phyloP scores from a whole-genome alignment of 2,888 invertebrate species.

The Fabriciana adippe region DNA sequence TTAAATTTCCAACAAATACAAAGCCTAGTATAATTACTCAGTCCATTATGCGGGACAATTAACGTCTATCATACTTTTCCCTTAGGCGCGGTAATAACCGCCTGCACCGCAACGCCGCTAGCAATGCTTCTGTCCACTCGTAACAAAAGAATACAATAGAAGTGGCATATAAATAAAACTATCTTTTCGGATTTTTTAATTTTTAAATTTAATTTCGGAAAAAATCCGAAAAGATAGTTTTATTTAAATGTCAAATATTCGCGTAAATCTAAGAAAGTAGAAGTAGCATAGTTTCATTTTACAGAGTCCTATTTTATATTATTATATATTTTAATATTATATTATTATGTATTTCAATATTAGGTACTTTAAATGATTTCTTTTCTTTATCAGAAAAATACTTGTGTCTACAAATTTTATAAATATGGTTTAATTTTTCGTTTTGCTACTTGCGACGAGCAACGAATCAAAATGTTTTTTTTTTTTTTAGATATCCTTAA shows the following conservation, averaged over 20 bases:
- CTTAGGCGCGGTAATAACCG: slow-evolving; percentile 47
- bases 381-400: not conserved
- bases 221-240: too few relatives aligned
- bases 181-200: too few relatives aligned
- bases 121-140: slow-evolving; percentile 45
- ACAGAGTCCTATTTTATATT: not conserved
- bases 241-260: too few relatives aligned
- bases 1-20: slow-evolving; percentile 24
- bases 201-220: too few relatives aligned
- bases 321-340: not conserved
- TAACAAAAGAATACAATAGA: not conserved
- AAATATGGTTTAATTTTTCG: too few relatives aligned
- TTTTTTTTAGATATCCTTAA: too few relatives aligned
- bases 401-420: too few relatives aligned
- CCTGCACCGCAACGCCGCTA: slow-evolving; percentile 52
- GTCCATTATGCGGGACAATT: slow-evolving; percentile 62
- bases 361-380: not conserved
- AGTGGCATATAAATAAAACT: too few relatives aligned
- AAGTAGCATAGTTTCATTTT: not conserved
- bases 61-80: slow-evolving; percentile 61
- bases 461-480: too few relatives aligned
- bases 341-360: not conserved
- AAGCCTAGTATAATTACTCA: slow-evolving; percentile 50
- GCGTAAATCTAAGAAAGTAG: too few relatives aligned
- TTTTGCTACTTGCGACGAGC: too few relatives aligned